Percentiles rank a stretch among this genome's conserved stretches.
Conservation (phyloP, 2,888 invertebrate species). For the Megastigmus dorsalis region DNA sequence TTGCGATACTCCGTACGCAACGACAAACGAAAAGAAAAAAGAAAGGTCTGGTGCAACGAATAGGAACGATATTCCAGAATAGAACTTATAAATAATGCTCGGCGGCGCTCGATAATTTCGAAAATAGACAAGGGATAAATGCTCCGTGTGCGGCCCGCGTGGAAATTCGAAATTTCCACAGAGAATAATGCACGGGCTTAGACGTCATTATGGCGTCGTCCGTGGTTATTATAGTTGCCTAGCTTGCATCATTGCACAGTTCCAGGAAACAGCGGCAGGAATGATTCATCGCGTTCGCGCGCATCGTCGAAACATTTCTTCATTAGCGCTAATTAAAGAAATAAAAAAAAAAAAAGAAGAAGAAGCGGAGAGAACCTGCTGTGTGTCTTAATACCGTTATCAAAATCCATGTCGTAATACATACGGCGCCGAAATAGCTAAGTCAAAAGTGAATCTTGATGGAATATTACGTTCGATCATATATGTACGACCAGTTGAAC, state of each 20-base stretch:
- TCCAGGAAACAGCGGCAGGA: conserved; percentile 35
- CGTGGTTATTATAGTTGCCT: conserved; percentile 36
- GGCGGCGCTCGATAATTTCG: background rate
- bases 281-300: conserved; percentile 38
- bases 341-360: conserved; percentile 24
- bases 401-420: no score
- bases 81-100: no score
- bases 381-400: conserved; percentile 16
- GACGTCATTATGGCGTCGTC: conserved; percentile 1
- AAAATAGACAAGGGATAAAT: background rate
- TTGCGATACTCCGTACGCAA: no score
- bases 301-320: conserved; percentile 33
- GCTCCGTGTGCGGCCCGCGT: background rate
- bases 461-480: no score
- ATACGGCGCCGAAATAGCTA: no score
- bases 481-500: no score
- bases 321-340: conserved; percentile 40
- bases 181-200: conserved; percentile 7
- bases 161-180: conserved; percentile 25
- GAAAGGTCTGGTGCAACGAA: no score
- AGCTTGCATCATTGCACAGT: conserved; percentile 41
- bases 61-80: no score
- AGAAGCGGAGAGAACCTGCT: no score
- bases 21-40: no score
- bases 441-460: no score